Percentiles rank a stretch among this genome's conserved stretches.
phyloP scores from a whole-genome alignment of 2,888 invertebrate genomes.

The Eristalis intricaria region DNA sequence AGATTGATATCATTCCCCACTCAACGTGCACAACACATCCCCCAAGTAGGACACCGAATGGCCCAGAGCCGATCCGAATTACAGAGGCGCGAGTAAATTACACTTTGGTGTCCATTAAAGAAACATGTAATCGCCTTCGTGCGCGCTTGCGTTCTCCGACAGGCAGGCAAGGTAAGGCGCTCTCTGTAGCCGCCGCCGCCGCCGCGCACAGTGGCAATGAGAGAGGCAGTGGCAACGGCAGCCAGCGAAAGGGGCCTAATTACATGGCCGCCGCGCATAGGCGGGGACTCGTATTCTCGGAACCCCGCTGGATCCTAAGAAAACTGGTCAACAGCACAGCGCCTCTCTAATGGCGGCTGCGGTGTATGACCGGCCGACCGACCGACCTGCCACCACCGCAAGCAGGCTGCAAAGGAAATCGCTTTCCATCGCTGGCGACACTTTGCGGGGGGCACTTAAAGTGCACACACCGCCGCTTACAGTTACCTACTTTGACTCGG shows the following conservation, averaged over 20 bases:
- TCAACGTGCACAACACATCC: slow-evolving; percentile 17
- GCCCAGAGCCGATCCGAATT: slow-evolving; percentile 66
- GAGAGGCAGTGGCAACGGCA: slow-evolving; percentile 16
- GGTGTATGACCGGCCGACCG: slow-evolving; percentile 36
- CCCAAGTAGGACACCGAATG: slow-evolving; percentile 64
- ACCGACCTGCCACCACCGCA: slow-evolving; percentile 10
- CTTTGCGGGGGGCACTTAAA: slow-evolving; percentile 55
- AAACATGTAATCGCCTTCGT: slow-evolving; percentile 67
- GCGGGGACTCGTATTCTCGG: slow-evolving; percentile 42
- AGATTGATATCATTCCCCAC: slow-evolving; percentile 56
- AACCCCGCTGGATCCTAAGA: slow-evolving; percentile 51
- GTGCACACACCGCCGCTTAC: slow-evolving; percentile 23
- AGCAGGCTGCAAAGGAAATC: slow-evolving; percentile 8
- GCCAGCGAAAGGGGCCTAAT: slow-evolving; percentile 62
- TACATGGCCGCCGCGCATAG: slow-evolving; percentile 27
- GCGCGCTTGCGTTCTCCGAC: slow-evolving; percentile 27
- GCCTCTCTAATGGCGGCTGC: slow-evolving; percentile 31
- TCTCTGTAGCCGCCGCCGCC: not conserved
- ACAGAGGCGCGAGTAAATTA: slow-evolving; percentile 71
- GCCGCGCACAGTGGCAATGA: slow-evolving; percentile 46
- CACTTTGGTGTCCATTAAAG: slow-evolving; percentile 66
- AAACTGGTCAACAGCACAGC: slow-evolving; percentile 51
- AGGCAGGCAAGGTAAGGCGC: slow-evolving; percentile 4
- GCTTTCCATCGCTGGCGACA: slow-evolving; percentile 49
- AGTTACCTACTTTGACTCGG: slow-evolving; percentile 48